Evolutionary conservation across 2,113 vertebrate species (phyloP).

Genomic region (Callipepla squamata): DNA sequence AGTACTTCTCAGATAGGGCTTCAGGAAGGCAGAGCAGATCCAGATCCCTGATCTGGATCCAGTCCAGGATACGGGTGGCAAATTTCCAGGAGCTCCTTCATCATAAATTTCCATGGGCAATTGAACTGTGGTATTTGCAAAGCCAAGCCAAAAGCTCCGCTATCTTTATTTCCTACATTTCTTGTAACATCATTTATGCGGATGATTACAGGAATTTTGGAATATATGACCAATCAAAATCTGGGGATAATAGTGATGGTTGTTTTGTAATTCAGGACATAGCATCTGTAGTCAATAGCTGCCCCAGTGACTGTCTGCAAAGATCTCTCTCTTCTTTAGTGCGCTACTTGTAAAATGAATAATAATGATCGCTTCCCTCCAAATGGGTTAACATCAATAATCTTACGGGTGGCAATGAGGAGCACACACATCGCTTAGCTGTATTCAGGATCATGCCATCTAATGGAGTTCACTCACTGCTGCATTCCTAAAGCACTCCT

Average conservation of each 20-base stretch:
- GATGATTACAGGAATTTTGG: neutral
- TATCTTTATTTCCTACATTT: neutral
- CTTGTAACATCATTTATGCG: neutral
- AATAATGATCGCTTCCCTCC: neutral
- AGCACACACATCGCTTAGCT: rapidly evolving
- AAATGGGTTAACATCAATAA: neutral
- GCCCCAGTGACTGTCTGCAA: neutral
- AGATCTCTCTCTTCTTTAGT: neutral
- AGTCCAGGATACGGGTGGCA: neutral
- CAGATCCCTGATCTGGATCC: neutral
- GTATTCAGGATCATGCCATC: rapidly evolving
- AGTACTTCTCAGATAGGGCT: neutral
- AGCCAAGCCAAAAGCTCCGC: neutral
- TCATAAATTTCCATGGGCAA: neutral
- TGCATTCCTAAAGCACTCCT: rapidly evolving
- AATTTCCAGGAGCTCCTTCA: neutral
- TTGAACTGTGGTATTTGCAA: neutral
- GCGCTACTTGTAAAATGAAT: neutral
- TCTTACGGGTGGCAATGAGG: neutral
- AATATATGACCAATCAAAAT: neutral
- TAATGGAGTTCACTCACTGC: neutral
- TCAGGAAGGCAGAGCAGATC: neutral
- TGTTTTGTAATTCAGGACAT: neutral
- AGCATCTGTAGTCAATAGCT: neutral
- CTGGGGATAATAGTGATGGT: neutral